Evolutionary conservation across 2,113 vertebrate genomes (phyloP).

Genomic region (Cervus canadensis): DNA sequence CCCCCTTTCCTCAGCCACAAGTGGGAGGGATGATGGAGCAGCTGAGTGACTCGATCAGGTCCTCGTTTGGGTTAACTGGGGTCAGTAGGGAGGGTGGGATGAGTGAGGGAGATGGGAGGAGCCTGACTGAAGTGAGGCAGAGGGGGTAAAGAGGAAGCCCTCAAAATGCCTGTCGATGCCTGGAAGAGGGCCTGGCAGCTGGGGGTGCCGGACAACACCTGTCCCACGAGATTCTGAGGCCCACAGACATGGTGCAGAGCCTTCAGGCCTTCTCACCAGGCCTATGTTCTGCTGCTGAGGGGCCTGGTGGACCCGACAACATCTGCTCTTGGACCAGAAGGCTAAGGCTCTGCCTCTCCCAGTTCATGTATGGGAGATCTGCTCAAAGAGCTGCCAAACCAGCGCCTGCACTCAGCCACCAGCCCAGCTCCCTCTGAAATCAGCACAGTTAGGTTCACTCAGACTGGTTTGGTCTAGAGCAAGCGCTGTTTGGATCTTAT

Average conservation of each 20-base stretch:
- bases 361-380: not conserved
- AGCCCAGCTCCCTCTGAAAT: slow-evolving; percentile 52
- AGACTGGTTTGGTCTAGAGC: slow-evolving; percentile 23
- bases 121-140: not conserved
- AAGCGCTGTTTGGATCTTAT: not conserved
- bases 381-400: slow-evolving; percentile 21
- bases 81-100: not conserved
- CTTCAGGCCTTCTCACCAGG: not conserved
- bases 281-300: not conserved
- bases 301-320: not conserved
- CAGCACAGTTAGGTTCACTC: not conserved
- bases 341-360: not conserved
- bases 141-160: not conserved
- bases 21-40: too few species aligned
- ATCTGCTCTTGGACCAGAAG: not conserved
- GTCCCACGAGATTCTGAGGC: not conserved
- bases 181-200: not conserved
- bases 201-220: not conserved
- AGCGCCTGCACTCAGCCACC: not conserved
- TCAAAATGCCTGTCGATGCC: too few species aligned
- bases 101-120: not conserved
- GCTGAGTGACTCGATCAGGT: not conserved
- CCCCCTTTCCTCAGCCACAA: not conserved
- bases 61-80: not conserved
- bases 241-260: not conserved